A percentile compares a stretch with the other conserved stretches of the same genome.
Conservation (phyloP, 2,888 invertebrate species). For the Eupeodes latifasciatus region DNA sequence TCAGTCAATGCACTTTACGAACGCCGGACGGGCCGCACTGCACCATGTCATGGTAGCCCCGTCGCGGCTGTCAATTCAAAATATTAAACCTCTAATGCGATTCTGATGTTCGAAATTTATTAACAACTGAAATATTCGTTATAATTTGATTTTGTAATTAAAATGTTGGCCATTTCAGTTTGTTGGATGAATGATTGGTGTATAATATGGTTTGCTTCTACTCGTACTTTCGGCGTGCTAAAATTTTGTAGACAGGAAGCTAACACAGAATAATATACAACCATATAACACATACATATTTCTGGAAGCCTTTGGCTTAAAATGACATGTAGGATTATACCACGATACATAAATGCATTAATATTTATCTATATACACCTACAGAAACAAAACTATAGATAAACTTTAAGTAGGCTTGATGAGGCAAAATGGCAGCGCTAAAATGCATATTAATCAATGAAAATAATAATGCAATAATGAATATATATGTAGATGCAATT, state of each 20-base stretch:
- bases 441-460: no score
- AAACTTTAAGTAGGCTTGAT: no score
- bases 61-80: background rate
- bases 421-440: no score
- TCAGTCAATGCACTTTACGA: background rate
- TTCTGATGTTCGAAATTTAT: slow-evolving; percentile 42
- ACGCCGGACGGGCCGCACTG: no score
- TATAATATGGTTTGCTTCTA: background rate
- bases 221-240: background rate
- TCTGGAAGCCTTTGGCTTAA: background rate
- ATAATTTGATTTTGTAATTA: slow-evolving; percentile 55
- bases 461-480: no score
- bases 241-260: background rate
- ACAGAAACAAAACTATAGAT: no score
- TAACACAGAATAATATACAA: background rate
- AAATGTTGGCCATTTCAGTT: slow-evolving; percentile 49
- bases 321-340: background rate
- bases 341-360: background rate
- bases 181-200: background rate
- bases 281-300: no score
- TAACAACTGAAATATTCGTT: slow-evolving; percentile 13
- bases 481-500: no score
- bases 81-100: slow-evolving; percentile 42
- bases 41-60: no score
- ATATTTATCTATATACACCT: no score